A percentile compares a stretch with the other conserved stretches of the same genome.
phyloP scores from a whole-genome alignment of 30 jellyfish, hydroid and myxozoan species.

The Aurelia aurita region DNA sequence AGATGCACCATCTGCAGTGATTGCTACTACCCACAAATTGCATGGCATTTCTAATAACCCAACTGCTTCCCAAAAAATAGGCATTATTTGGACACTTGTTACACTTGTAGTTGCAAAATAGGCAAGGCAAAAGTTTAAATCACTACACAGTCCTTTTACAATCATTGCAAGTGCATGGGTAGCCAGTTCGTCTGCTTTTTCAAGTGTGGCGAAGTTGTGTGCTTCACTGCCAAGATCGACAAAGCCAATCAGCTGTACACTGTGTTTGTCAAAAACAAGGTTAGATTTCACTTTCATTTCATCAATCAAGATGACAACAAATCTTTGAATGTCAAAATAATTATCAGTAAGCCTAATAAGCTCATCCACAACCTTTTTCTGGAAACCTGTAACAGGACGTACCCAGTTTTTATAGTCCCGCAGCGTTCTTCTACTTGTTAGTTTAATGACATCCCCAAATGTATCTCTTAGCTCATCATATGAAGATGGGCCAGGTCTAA shows the following conservation, averaged over 20 bases:
- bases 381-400: constrained; percentile 66
- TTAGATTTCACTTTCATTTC: constrained; percentile 58
- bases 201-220: constrained; percentile 16
- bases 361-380: constrained; percentile 43
- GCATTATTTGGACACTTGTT: constrained; percentile 4
- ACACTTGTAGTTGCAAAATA: constrained; percentile 45
- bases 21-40: constrained; percentile 1
- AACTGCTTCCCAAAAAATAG: constrained; percentile 57
- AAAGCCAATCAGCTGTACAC: constrained; percentile 21
- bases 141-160: constrained; percentile 32
- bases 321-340: constrained; percentile 30
- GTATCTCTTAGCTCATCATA: constrained; percentile 52
- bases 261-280: constrained; percentile 47
- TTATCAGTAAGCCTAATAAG: constrained; percentile 4
- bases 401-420: constrained; percentile 68
- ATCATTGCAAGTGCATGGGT: constrained; percentile 28
- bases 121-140: constrained; percentile 24
- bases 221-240: constrained; percentile 42
- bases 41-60: constrained; percentile 7
- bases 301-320: constrained; percentile 46
- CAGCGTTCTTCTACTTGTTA: constrained; percentile 64
- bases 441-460: constrained; percentile 17
- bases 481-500: too few relatives aligned
- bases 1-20: constrained; percentile 49
- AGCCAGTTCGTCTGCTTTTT: constrained; percentile 27